phyloP scores from a whole-genome alignment of 2,888 invertebrate genomes.

The Digitonthophagus gazella region DNA sequence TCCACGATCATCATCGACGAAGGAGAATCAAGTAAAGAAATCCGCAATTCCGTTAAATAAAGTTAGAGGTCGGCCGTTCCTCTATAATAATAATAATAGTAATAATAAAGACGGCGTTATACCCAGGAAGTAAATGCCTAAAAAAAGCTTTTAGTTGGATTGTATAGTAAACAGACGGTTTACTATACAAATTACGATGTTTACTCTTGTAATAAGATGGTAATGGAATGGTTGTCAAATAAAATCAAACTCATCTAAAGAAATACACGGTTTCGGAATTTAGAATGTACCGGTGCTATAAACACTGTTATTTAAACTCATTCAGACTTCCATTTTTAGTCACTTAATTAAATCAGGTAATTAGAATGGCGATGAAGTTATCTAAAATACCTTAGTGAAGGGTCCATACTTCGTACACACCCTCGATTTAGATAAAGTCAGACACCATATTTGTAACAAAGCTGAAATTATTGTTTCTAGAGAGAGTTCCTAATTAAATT shows the following conservation, averaged over 20 bases:
- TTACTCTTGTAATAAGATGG: neutral
- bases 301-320: neutral
- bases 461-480: neutral
- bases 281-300: neutral
- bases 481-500: neutral
- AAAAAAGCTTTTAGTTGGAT: neutral
- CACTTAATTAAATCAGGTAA: neutral
- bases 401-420: neutral
- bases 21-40: neutral
- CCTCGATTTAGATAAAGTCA: neutral
- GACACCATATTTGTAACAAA: neutral
- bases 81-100: neutral
- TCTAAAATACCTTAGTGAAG: neutral
- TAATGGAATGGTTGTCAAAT: neutral
- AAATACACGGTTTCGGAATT: neutral
- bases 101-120: neutral
- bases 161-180: neutral
- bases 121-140: neutral
- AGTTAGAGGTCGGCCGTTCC: neutral
- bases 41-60: neutral
- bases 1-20: neutral
- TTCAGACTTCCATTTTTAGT: neutral
- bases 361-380: neutral
- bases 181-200: neutral
- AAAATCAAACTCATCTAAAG: neutral